Conservation (phyloP, 2,797 vertebrate genomes). For the Gymnodraco acuticeps region DNA sequence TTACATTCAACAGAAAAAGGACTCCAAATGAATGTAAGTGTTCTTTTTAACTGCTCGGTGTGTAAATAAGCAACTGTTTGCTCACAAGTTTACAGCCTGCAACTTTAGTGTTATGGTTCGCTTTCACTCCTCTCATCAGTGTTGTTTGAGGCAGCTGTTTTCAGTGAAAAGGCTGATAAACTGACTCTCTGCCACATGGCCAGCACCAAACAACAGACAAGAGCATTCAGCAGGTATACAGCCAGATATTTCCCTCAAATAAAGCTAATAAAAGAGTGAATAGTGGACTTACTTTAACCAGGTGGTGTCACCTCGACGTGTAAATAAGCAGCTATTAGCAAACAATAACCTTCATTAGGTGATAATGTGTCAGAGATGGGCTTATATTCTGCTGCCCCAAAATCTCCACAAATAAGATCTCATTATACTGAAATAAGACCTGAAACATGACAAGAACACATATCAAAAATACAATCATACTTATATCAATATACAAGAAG, state of each 20-base stretch:
- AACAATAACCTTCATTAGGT: slow-evolving; percentile 2
- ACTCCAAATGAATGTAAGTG: not conserved
- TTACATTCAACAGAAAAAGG: not conserved
- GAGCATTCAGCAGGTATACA: slow-evolving; percentile 7
- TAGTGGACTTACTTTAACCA: not conserved
- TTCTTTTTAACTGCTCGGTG: not conserved
- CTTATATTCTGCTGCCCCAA: not conserved
- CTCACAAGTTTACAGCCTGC: not conserved
- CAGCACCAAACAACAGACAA: not conserved
- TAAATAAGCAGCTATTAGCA: not conserved
- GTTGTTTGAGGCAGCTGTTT: slow-evolving; percentile 8
- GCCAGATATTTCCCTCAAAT: slow-evolving; percentile 1
- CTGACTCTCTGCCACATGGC: not conserved
- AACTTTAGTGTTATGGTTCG: not conserved
- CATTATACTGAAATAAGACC: not conserved
- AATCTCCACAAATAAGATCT: not conserved
- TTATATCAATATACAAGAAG: not conserved
- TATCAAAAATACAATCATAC: not conserved
- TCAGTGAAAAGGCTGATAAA: slow-evolving; percentile 9
- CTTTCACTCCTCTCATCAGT: not conserved
- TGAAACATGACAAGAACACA: not conserved
- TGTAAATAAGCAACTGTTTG: slow-evolving; percentile 14
- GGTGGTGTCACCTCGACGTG: not conserved
- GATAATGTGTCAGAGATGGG: slow-evolving; percentile 3
- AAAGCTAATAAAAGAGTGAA: not conserved